Percentiles rank a stretch among this genome's conserved stretches.
phyloP scores from a whole-genome alignment of 2,113 vertebrate genomes.

The Aspiorhynchus laticeps region DNA sequence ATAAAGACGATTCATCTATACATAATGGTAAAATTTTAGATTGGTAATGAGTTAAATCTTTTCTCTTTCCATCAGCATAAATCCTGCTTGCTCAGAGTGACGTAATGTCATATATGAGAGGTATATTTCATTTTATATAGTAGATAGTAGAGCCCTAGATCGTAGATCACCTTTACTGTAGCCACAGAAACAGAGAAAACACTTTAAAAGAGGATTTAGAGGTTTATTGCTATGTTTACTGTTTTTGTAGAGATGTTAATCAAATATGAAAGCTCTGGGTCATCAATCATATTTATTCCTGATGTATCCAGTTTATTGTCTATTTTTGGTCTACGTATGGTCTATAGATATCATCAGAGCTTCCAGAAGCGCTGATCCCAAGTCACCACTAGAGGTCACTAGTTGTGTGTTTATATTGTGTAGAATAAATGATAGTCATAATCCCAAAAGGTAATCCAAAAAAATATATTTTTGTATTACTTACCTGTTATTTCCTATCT shows the following conservation, averaged over 20 bases:
- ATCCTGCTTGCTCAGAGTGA: constrained; percentile 16
- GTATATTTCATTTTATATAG: background rate
- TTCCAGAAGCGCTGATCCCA: background rate
- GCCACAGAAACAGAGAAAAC: background rate
- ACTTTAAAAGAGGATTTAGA: background rate
- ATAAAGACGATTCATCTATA: background rate
- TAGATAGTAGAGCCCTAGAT: constrained; percentile 18
- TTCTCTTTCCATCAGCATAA: constrained; percentile 42
- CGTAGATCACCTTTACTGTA: background rate
- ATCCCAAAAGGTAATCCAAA: background rate
- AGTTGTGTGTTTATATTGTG: constrained; percentile 9
- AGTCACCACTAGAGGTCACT: constrained; percentile 52
- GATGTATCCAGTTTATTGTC: background rate
- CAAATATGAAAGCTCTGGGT: background rate
- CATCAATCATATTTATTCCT: background rate
- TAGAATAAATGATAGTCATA: background rate
- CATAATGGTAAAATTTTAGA: too few relatives aligned
- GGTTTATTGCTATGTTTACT: background rate
- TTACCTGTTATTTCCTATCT: background rate
- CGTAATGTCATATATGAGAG: constrained; percentile 40
- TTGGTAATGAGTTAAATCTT: background rate
- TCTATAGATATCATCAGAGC: background rate
- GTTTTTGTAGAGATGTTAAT: background rate
- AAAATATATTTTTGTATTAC: background rate
- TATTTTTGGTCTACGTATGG: background rate